Evolutionary conservation across 2,888 invertebrate genomes (phyloP).

Genomic region (Drosophila nr. fundita): DNA sequence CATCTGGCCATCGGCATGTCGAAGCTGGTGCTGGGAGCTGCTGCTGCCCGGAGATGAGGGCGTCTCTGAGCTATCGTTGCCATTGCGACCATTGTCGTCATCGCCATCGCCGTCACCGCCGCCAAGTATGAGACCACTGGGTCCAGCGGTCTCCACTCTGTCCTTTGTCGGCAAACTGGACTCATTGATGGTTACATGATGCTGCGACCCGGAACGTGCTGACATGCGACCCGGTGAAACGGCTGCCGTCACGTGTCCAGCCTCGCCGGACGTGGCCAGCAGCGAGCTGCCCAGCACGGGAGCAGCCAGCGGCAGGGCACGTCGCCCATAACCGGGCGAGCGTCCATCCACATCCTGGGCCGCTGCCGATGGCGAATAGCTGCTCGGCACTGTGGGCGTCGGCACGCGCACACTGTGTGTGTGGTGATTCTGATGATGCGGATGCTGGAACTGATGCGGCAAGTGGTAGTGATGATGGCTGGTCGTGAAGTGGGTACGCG

Average conservation of each 20-base stretch:
- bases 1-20: conserved; percentile 79
- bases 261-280: conserved; percentile 40
- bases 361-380: conserved; percentile 55
- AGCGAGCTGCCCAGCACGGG: conserved; percentile 50
- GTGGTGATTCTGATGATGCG: conserved; percentile 83
- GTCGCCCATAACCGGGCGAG: conserved; percentile 48
- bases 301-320: conserved; percentile 38
- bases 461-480: conserved; percentile 83
- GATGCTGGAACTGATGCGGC: conserved; percentile 84
- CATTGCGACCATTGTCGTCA: conserved; percentile 51
- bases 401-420: conserved; percentile 81
- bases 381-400: conserved; percentile 79
- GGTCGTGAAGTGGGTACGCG: conserved; percentile 78
- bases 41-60: conserved; percentile 78
- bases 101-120: conserved; percentile 72
- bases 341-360: conserved; percentile 36
- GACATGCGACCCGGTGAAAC: conserved; percentile 86
- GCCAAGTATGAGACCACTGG: conserved; percentile 65
- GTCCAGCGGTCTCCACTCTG: conserved; percentile 64
- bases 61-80: conserved; percentile 79
- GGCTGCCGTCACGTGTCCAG: conserved; percentile 84
- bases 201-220: conserved; percentile 82
- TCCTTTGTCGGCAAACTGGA: conserved; percentile 81
- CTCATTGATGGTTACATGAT: conserved; percentile 85
- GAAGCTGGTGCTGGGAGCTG: conserved; percentile 74